A percentile compares a stretch with the other conserved stretches of the same genome.
Evolutionary conservation across 2,888 invertebrate species (phyloP).

Genomic region (Drosophila anceps): DNA sequence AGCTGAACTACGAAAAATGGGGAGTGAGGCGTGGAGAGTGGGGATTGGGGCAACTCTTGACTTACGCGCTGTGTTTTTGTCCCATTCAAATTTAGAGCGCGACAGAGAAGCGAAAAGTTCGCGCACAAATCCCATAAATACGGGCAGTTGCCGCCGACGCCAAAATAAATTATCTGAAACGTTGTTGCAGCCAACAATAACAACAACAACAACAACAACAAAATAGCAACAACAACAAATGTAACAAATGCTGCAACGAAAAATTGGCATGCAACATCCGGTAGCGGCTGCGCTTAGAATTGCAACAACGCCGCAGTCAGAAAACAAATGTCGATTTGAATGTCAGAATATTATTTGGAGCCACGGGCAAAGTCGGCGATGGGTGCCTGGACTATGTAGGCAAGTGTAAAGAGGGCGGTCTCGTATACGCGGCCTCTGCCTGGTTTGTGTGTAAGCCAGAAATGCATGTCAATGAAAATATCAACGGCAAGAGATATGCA

Average conservation of each 20-base stretch:
- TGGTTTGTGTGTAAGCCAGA: constrained; percentile 62
- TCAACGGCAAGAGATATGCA: constrained; percentile 70
- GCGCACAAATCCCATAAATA: constrained; percentile 75
- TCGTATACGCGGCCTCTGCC: constrained; percentile 34
- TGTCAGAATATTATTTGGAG: constrained; percentile 74
- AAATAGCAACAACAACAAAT: constrained; percentile 24
- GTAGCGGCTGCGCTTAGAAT: constrained; percentile 73
- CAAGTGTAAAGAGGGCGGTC: not conserved
- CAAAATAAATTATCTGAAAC: constrained; percentile 76
- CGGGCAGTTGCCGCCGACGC: constrained; percentile 62
- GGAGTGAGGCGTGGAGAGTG: not conserved
- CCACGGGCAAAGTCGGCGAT: constrained; percentile 31
- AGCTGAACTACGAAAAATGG: constrained; percentile 4
- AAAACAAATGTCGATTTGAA: constrained; percentile 80
- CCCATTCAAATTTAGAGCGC: constrained; percentile 45
- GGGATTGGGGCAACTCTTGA: not conserved
- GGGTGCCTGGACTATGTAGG: not conserved
- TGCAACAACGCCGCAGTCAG: constrained; percentile 60
- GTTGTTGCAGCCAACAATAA: constrained; percentile 34
- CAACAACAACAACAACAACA: constrained; percentile 16
- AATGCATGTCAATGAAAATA: constrained; percentile 77
- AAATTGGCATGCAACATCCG: constrained; percentile 80
- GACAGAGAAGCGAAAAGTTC: constrained; percentile 55
- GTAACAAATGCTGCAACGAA: constrained; percentile 46
- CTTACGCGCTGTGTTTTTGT: constrained; percentile 8